A percentile compares a stretch with the other conserved stretches of the same genome.
phyloP scores from a whole-genome alignment of 2,113 vertebrate genomes.

The Stigmatopora argus region DNA sequence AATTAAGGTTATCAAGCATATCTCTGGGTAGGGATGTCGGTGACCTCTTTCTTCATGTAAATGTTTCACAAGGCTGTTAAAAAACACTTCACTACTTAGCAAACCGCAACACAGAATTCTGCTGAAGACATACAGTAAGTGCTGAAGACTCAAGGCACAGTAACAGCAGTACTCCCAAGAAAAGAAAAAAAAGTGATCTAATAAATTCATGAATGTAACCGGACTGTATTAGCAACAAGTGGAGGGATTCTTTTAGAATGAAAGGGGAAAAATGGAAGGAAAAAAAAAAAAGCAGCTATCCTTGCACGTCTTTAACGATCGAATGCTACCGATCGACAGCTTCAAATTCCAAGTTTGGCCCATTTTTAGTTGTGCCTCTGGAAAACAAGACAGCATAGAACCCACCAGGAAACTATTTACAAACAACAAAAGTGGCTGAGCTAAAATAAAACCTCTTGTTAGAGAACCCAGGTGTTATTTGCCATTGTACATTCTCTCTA shows the following conservation, averaged over 20 bases:
- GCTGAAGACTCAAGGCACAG: conserved; percentile 59
- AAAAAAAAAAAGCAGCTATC: background rate
- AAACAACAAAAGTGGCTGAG: conserved; percentile 20
- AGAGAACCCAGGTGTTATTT: conserved; percentile 67
- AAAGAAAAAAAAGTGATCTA: conserved; percentile 16
- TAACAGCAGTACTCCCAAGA: conserved; percentile 36
- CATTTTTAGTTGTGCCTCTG: conserved; percentile 10
- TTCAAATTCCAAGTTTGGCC: conserved; percentile 31
- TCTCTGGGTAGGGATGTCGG: conserved; percentile 5
- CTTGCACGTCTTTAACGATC: background rate
- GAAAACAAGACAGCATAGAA: conserved; percentile 6
- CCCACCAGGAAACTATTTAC: conserved; percentile 28
- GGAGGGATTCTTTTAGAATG: conserved; percentile 9
- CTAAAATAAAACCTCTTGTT: background rate
- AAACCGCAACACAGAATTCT: conserved; percentile 15
- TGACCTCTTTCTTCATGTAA: conserved; percentile 28
- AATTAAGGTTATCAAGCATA: conserved; percentile 3
- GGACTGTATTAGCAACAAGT: conserved; percentile 11
- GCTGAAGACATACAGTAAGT: conserved; percentile 26
- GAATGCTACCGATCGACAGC: conserved; percentile 13
- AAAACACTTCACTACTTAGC: conserved; percentile 5
- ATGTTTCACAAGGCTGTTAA: conserved; percentile 18
- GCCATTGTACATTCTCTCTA: conserved; percentile 93
- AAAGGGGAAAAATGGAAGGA: background rate
- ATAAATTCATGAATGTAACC: conserved; percentile 22